Base-by-base conservation (phyloP, 1,140 invertebrate genomes). In the Zaprionus davidi region DNA sequence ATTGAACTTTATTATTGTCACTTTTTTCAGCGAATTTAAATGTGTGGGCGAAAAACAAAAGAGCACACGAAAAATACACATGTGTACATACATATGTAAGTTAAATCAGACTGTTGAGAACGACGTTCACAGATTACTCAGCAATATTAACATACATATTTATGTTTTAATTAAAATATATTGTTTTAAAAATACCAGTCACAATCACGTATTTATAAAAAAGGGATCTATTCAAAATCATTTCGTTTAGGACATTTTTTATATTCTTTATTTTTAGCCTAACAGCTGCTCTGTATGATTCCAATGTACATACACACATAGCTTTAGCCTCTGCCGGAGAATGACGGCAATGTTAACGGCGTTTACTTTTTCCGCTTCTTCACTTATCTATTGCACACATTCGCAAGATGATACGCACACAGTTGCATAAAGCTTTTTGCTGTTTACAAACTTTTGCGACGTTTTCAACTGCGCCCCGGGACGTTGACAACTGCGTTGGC, bases 381-480 rank as follows among this genome's bases (percentile, higher is more conserved):
- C 36, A 74, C 60, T 76, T 76, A 76, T 87, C 79, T 81, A 84
- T 71, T 82, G 65, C 76, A 77, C 76, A 76, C 71, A 64, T 57
- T 49, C 57, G 55, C 41, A 53, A 59, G 44, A 60, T 44, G 26
- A 34, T 65, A 72, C 75, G 58, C 57, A 77, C 70, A 76, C 74
- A 76, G 46, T 20, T 63, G 63, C 70, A 80, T 38, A 55, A 64
- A 81, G 82, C 82, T 86, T 86, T 86, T 64, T 78, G 82, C 76
- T 86, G 85, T 88, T 88, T 88, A 88, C 85, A 88, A 88, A 90
- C 85, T 88, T 88, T 88, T 88, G 85, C 86, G 85, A 88, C 85
- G 78, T 85, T 88, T 87, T 85, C 81, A 90, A 90, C 76, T 90
- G 85, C 85, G 85, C 83, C 71, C 79, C 76, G 65, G 58, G 67